Conservation (phyloP, 2,113 vertebrate species). For the Elaphurus davidianus region DNA sequence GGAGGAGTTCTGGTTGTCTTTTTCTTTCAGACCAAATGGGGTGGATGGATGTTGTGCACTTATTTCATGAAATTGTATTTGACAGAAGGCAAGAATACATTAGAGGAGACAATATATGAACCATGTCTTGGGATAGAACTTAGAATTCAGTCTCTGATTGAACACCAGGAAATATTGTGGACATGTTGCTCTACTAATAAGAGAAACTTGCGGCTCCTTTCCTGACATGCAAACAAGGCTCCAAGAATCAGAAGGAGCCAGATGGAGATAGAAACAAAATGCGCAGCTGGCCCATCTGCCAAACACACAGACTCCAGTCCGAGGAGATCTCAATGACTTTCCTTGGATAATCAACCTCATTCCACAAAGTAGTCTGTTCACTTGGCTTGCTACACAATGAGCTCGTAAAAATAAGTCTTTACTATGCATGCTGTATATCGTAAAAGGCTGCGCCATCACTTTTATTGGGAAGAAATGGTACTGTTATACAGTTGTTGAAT, state of each 20-base stretch:
- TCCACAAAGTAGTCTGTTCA: constrained; percentile 26
- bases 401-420: constrained; percentile 50
- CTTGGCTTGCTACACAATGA: constrained; percentile 16
- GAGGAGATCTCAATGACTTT: constrained; percentile 24
- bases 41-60: neutral
- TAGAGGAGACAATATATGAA: neutral
- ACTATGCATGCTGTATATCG: neutral
- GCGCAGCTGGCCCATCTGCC: constrained; percentile 17
- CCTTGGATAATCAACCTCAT: constrained; percentile 33
- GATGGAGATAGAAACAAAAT: constrained; percentile 23
- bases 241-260: constrained; percentile 30
- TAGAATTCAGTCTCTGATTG: neutral
- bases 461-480: constrained; percentile 38
- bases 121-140: neutral
- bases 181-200: neutral
- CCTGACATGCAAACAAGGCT: constrained; percentile 21
- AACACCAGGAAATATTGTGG: neutral
- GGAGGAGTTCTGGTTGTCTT: neutral
- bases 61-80: neutral
- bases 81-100: neutral
- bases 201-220: constrained; percentile 36
- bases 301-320: constrained; percentile 6
- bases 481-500: neutral
- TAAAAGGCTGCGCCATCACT: constrained; percentile 4
- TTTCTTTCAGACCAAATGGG: neutral